Base-by-base conservation (phyloP, 1,140 invertebrate species). In the Dufourea novaeangliae region DNA sequence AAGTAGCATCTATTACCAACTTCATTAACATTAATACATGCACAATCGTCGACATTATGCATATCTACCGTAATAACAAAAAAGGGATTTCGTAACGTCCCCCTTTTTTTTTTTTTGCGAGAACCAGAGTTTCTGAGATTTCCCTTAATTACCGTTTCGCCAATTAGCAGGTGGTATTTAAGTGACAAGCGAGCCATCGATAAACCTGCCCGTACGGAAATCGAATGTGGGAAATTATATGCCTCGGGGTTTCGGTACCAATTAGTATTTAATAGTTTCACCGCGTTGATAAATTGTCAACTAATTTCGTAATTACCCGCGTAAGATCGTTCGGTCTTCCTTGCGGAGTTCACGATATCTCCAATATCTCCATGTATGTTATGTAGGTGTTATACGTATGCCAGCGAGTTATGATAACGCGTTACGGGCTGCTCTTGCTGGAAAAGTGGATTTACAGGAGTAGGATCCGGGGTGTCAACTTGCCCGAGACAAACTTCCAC, bases 391-490 rank as follows among this genome's bases (percentile, higher is more conserved):
- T n/a, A n/a, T n/a, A n/a, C n/a, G n/a, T n/a, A n/a, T n/a, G n/a
- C n/a, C n/a, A 0, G 2, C 34, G n/a, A 61, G 12, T 71, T 59
- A 41, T 57, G 52, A 69, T 12, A 57, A 20, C 25, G 11, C 44
- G 1, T 46, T n/a, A 17, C 37, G 6, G 20, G 2, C 11, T 20
- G 22, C 3, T 34, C 8, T 52, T 50, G 22, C 8, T 20, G 22
- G 52, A 41, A 68, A 68, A 68, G 54, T 69, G 73, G 39, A 76
- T 69, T 69, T 46, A 39, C 54, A 14, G 27, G 14, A 41, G 25
- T 12, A 32, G 32, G 44, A 61, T 10, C 29, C 39, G 5, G 8
- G 17, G 3, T 4, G 29, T 46, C 39, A 74, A 74, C 46, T 74
- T 66, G 22, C 71, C n/a, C 20, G 20, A 32, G 34, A 39, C 46